These are phyloP conservation scores for Malurus alboscapulatus DNA, from an alignment of 2,113 vertebrate genomes.

Conservation along the genomic window DNA sequence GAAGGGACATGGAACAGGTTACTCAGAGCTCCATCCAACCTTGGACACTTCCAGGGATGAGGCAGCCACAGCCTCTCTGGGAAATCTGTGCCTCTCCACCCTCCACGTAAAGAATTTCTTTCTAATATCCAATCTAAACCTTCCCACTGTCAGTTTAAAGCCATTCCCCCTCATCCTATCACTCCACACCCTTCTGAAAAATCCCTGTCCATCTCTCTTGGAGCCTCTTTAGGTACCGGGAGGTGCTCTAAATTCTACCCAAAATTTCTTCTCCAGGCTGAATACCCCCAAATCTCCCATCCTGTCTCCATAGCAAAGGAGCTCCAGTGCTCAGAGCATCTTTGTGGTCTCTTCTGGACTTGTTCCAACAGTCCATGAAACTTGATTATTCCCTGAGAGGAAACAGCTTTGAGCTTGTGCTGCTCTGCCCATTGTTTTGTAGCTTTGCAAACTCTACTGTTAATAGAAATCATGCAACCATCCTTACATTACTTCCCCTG, in stretches of 20 bases:
- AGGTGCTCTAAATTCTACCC: not conserved
- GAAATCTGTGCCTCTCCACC: accelerated
- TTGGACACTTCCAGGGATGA: not conserved
- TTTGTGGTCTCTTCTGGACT: not conserved
- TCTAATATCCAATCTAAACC: not conserved
- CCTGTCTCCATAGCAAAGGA: not conserved
- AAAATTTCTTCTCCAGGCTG: not conserved
- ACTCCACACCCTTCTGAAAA: not conserved
- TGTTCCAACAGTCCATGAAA: not conserved
- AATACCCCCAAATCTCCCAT: not conserved
- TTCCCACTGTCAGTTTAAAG: not conserved
- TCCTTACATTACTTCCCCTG: not conserved
- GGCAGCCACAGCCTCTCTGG: not conserved
- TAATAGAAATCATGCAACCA: not conserved
- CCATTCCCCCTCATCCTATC: not conserved
- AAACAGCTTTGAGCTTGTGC: not conserved
- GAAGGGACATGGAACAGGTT: accelerated
- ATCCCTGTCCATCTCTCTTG: not conserved
- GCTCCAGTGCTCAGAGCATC: not conserved
- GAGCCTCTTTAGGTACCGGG: not conserved
- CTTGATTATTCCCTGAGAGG: not conserved
- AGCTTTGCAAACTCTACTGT: not conserved
- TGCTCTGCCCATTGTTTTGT: not conserved
- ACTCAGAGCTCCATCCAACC: not conserved
- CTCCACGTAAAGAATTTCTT: not conserved